Percentiles rank a stretch among this genome's conserved stretches.
phyloP scores from a whole-genome alignment of 2,797 vertebrate genomes.

The Champsocephalus esox region DNA sequence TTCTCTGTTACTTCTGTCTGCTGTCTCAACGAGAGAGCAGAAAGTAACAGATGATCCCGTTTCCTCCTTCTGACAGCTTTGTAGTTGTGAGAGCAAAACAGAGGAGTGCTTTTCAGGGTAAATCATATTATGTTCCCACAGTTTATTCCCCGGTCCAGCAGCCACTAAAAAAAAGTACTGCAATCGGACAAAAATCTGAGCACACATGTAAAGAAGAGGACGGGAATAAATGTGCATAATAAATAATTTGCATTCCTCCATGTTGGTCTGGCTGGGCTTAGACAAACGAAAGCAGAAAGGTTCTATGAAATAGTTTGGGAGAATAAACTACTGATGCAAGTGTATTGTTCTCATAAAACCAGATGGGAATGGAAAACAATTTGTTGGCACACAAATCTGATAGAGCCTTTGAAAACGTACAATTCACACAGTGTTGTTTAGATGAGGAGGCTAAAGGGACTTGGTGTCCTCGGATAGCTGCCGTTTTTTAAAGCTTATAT shows the following conservation, averaged over 20 bases:
- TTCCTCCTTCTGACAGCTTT: constrained; percentile 38
- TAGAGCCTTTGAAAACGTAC: constrained; percentile 21
- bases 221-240: constrained; percentile 48
- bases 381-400: constrained; percentile 8
- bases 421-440: constrained; percentile 18
- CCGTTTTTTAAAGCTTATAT: constrained; percentile 35
- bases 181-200: constrained; percentile 26
- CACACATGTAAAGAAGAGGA: constrained; percentile 52
- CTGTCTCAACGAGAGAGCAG: constrained; percentile 33
- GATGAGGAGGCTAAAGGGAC: constrained; percentile 20
- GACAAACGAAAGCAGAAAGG: constrained; percentile 13
- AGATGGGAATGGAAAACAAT: constrained; percentile 16
- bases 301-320: constrained; percentile 8
- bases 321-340: constrained; percentile 7
- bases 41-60: constrained; percentile 49
- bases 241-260: constrained; percentile 37
- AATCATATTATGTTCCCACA: constrained; percentile 55
- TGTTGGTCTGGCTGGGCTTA: constrained; percentile 13
- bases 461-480: constrained; percentile 15
- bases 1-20: constrained; percentile 8
- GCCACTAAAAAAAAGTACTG: constrained; percentile 32
- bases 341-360: neutral
- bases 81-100: constrained; percentile 40
- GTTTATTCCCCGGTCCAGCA: constrained; percentile 48
- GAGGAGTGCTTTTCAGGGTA: constrained; percentile 51